phyloP scores from a whole-genome alignment of 2,113 vertebrate species.

The Phylloscopus trochilus region DNA sequence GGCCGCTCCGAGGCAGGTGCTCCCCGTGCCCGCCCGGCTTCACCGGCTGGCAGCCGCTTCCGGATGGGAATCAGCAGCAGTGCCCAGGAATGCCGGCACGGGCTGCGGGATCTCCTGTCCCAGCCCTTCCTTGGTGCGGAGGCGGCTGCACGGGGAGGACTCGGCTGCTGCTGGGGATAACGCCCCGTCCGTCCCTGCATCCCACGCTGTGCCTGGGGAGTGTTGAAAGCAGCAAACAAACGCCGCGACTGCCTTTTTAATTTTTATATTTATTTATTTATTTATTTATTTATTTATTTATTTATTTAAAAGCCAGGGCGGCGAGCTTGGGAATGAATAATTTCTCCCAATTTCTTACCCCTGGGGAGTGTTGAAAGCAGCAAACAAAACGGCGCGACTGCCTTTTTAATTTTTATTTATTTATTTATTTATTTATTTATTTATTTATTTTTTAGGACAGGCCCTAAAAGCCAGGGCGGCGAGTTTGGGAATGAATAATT shows the following conservation, averaged over 20 bases:
- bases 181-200: neutral
- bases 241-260: no score
- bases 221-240: accelerated
- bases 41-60: no score
- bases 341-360: accelerated
- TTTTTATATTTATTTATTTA: no score
- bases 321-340: accelerated
- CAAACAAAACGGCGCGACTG: no score
- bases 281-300: no score
- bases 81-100: accelerated
- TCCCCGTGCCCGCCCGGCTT: neutral
- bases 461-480: no score
- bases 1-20: accelerated
- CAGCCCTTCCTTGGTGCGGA: accelerated
- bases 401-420: no score
- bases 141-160: accelerated
- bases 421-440: no score
- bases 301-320: no score
- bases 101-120: accelerated
- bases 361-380: accelerated
- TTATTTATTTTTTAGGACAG: no score
- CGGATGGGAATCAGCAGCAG: accelerated
- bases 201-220: neutral
- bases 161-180: accelerated
- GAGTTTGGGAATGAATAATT: neutral